Base-by-base conservation (phyloP, 2,113 vertebrate species). In the Odontophorus gujanensis region DNA sequence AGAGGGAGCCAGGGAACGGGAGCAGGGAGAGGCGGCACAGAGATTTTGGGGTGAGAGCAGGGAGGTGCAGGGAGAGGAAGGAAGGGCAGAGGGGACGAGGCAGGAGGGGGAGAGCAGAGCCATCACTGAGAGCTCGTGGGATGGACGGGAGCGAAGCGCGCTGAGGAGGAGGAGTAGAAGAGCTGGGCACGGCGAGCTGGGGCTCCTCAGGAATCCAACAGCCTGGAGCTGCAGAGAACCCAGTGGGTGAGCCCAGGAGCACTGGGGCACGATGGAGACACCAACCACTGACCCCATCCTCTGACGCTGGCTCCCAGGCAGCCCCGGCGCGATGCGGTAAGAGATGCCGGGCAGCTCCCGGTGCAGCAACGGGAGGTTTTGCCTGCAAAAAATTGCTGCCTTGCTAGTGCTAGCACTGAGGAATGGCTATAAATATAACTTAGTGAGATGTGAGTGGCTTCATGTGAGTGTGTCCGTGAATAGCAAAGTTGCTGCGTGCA, bases 1-100 rank as follows among this genome's bases (percentile, higher is more conserved):
- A 97, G 93, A 97, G 94, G 65, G 89, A 97, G 95, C 91, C 95
- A 84, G 97, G 85, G 90, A 82, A 93, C 90, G 87, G 71, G 73
- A 91, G 95, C 18, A 90, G 88, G 50, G 81, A 59, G 76, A 88
- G 69, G 65, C 55, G 75, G 92, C 55, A 67, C 55, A 59, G 55
- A 87, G 73, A 75, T 38, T 83, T 30, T 53, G 76, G 77, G 43
- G 94, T 58, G 38, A 8, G 78, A 68, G 79, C 47, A 87, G 83
- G 78, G 59, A 58, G 43, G 7, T 77, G 69, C 8, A 8, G 77
- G 43, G 1, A 3, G 63, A 80, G 50, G 61, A 83, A 5, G 19
- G 62, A 71, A 59, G 72, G 77, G 82, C 72, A 74, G 51, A n/a
- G 90, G 84, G 71, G 91, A 42, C n/a, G 82, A 63, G 72, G 83